Evolutionary conservation across 2,888 invertebrate genomes (phyloP).

Genomic region (Meganola albula): DNA sequence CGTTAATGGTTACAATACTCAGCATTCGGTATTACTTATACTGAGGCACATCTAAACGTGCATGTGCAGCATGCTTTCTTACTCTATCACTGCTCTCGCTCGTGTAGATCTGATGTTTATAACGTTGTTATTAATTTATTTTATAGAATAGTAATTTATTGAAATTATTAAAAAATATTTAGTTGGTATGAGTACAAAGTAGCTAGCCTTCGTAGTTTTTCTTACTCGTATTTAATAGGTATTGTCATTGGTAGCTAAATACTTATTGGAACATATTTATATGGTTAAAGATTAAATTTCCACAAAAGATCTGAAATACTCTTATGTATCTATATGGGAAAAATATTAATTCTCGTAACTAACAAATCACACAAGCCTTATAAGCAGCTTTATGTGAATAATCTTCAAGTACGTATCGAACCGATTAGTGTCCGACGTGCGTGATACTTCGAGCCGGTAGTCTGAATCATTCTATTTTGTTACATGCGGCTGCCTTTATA

Average conservation of each 20-base stretch:
- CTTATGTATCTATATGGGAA: too few species aligned
- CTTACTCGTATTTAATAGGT: constrained; percentile 28
- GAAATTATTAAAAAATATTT: constrained; percentile 29
- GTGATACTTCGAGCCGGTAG: constrained; percentile 23
- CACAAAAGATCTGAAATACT: too few species aligned
- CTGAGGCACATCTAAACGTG: constrained; percentile 49
- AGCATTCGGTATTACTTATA: constrained; percentile 29
- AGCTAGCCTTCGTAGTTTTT: constrained; percentile 58
- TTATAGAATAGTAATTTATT: constrained; percentile 28
- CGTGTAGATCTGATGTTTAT: constrained; percentile 43
- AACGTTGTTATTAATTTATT: constrained; percentile 20
- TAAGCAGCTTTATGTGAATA: constrained; percentile 24
- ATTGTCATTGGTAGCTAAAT: too few species aligned
- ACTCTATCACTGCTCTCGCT: constrained; percentile 40
- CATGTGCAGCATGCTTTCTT: constrained; percentile 65
- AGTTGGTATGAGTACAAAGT: constrained; percentile 59
- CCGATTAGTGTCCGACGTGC: constrained; percentile 8
- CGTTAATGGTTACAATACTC: constrained; percentile 44
- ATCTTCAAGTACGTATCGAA: constrained; percentile 14
- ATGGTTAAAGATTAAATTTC: too few species aligned
- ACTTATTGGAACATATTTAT: too few species aligned
- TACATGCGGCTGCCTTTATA: constrained; percentile 78
- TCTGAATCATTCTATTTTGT: constrained; percentile 75
- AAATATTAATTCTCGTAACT: constrained; percentile 31
- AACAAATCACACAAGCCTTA: constrained; percentile 30